phyloP scores from a whole-genome alignment of 2,888 invertebrate species.

The Bursaphelenchus okinawaensis region DNA sequence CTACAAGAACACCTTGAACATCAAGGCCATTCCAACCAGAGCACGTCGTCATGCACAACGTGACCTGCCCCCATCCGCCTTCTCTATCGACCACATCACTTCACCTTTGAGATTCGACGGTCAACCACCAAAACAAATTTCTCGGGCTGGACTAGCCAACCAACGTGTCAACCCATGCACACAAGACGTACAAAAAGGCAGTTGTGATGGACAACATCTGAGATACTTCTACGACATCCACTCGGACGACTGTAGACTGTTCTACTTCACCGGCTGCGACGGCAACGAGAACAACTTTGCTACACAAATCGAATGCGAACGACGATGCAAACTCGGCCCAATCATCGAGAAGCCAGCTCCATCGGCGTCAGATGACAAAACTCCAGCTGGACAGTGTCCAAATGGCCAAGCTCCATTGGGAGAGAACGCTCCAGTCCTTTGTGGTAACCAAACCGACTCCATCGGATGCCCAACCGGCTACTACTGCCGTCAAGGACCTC shows the following conservation, averaged over 20 bases:
- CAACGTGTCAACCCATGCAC: slow-evolving; percentile 28
- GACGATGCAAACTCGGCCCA: slow-evolving; percentile 40
- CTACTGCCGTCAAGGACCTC: slow-evolving; percentile 52
- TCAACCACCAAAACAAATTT: slow-evolving; percentile 33
- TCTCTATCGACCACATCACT: slow-evolving; percentile 47
- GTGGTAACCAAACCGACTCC: slow-evolving; percentile 48
- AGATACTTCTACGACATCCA: slow-evolving; percentile 50
- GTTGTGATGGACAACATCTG: slow-evolving; percentile 18
- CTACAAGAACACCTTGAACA: slow-evolving; percentile 47
- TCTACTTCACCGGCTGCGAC: slow-evolving; percentile 55
- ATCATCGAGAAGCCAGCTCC: slow-evolving; percentile 21
- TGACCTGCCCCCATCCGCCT: slow-evolving; percentile 26
- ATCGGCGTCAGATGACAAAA: slow-evolving; percentile 15
- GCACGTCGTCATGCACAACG: slow-evolving; percentile 12
- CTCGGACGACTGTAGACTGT: slow-evolving; percentile 50
- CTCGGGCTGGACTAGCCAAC: slow-evolving; percentile 25
- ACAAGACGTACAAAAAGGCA: slow-evolving; percentile 19
- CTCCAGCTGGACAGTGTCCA: slow-evolving; percentile 47
- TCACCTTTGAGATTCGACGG: slow-evolving; percentile 47
- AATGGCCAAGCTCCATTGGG: slow-evolving; percentile 45
- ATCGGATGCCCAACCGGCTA: slow-evolving; percentile 55
- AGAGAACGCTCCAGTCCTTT: slow-evolving; percentile 51
- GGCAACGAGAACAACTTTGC: slow-evolving; percentile 54
- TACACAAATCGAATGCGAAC: slow-evolving; percentile 44
- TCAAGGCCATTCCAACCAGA: slow-evolving; percentile 38